A percentile compares a stretch with the other conserved stretches of the same genome.
Conservation (phyloP, 2,797 vertebrate genomes). For the Chaetodon trifasciatus region DNA sequence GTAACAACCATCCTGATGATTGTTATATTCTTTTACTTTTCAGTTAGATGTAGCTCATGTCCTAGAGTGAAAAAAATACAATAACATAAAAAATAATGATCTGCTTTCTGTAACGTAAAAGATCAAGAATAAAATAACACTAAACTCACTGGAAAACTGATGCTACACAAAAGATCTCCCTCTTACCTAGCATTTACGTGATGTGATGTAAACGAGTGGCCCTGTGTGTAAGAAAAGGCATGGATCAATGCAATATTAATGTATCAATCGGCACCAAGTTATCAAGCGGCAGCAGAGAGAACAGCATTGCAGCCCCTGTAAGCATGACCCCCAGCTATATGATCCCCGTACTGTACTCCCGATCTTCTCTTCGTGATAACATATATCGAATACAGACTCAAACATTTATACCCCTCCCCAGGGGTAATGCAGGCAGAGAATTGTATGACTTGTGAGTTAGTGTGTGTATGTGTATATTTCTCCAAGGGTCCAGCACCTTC, state of each 20-base stretch:
- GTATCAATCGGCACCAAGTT: constrained; percentile 76
- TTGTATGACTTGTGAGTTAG: constrained; percentile 13
- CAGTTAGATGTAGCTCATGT: constrained; percentile 7
- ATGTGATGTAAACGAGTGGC: constrained; percentile 33
- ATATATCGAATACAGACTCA: constrained; percentile 79
- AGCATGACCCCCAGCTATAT: constrained; percentile 60
- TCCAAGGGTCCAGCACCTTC: constrained; percentile 37
- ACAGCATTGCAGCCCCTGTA: constrained; percentile 37
- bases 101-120: background rate
- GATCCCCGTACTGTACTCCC: constrained; percentile 61
- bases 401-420: constrained; percentile 70
- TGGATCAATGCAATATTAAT: constrained; percentile 79
- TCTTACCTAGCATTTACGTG: background rate
- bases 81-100: background rate
- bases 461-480: constrained; percentile 27
- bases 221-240: constrained; percentile 27
- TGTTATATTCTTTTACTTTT: constrained; percentile 1
- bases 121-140: constrained; percentile 1
- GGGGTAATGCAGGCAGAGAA: constrained; percentile 45
- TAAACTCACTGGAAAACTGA: constrained; percentile 2
- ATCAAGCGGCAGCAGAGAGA: constrained; percentile 65
- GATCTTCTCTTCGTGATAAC: constrained; percentile 56
- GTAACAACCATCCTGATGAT: constrained; percentile 9
- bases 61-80: background rate
- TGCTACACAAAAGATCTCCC: constrained; percentile 3